These are phyloP conservation scores for Drosophila virilis DNA, from an alignment of 1,140 invertebrate species.

Conservation along the genomic window DNA sequence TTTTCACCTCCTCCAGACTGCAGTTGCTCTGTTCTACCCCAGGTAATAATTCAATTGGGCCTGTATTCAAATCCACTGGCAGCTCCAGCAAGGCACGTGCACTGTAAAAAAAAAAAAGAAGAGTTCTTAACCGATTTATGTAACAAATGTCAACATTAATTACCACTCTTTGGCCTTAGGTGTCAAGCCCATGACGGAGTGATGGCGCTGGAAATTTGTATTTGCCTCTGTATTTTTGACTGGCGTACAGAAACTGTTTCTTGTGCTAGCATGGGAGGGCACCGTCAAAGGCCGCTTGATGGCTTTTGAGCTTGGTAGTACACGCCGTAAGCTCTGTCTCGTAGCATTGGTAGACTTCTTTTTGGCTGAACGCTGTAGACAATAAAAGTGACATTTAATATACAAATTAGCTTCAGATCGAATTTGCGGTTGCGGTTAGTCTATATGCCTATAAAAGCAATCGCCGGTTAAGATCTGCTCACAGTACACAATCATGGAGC, in stretches of 20 bases:
- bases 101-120: not conserved
- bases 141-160: not conserved
- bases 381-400: not conserved
- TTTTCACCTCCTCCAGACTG: not conserved
- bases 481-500: slow-evolving; percentile 3
- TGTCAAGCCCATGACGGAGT: slow-evolving; percentile 42
- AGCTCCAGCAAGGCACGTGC: not conserved
- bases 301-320: slow-evolving; percentile 22
- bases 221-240: slow-evolving; percentile 3
- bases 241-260: slow-evolving; percentile 43
- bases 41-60: too few relatives aligned
- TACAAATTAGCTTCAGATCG: not conserved
- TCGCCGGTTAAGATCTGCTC: too few relatives aligned
- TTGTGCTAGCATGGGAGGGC: not conserved
- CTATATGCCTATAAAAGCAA: not conserved
- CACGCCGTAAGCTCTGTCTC: slow-evolving; percentile 28
- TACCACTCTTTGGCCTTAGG: slow-evolving; percentile 34
- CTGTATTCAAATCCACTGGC: not conserved
- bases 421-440: slow-evolving; percentile 6
- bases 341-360: slow-evolving; percentile 37
- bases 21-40: too few relatives aligned
- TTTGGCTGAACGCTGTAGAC: slow-evolving; percentile 49
- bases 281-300: slow-evolving; percentile 12
- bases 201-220: slow-evolving; percentile 19
- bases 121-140: not conserved